Evolutionary conservation across 1,140 invertebrate species (phyloP).

Genomic region (Drosophila pallidifrons): DNA sequence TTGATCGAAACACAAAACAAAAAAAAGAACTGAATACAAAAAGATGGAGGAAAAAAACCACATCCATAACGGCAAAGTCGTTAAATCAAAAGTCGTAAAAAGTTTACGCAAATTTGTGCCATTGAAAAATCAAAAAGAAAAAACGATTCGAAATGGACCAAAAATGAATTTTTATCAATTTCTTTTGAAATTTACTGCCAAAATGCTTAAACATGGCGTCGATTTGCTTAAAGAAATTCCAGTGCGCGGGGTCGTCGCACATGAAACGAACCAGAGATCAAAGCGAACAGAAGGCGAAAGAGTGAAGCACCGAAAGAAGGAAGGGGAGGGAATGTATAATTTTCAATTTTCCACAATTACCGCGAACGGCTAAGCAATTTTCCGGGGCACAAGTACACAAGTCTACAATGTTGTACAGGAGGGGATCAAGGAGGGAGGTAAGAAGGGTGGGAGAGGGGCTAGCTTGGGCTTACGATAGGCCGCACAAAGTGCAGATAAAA

Average conservation of each 20-base stretch:
- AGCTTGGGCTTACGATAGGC: slow-evolving; percentile 33
- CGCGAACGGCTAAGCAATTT: slow-evolving; percentile 57
- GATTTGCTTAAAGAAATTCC: slow-evolving; percentile 83
- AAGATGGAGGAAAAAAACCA: slow-evolving; percentile 28
- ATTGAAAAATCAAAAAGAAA: slow-evolving; percentile 44
- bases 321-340: slow-evolving; percentile 36
- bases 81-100: slow-evolving; percentile 72
- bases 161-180: slow-evolving; percentile 71
- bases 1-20: neutral
- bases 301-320: neutral
- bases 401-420: slow-evolving; percentile 24
- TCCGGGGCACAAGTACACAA: slow-evolving; percentile 33
- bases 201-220: slow-evolving; percentile 83
- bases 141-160: slow-evolving; percentile 51
- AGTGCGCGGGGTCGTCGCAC: slow-evolving; percentile 51
- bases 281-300: slow-evolving; percentile 48
- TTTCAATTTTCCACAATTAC: slow-evolving; percentile 82
- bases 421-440: neutral
- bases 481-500: slow-evolving; percentile 78
- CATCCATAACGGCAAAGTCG: slow-evolving; percentile 58
- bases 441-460: neutral
- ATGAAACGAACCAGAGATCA: slow-evolving; percentile 74
- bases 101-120: slow-evolving; percentile 69
- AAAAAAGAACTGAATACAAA: slow-evolving; percentile 11
- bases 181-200: slow-evolving; percentile 83